Evolutionary conservation across 2,797 vertebrate genomes (phyloP).

Genomic region (Oceanodroma leucorhoa): DNA sequence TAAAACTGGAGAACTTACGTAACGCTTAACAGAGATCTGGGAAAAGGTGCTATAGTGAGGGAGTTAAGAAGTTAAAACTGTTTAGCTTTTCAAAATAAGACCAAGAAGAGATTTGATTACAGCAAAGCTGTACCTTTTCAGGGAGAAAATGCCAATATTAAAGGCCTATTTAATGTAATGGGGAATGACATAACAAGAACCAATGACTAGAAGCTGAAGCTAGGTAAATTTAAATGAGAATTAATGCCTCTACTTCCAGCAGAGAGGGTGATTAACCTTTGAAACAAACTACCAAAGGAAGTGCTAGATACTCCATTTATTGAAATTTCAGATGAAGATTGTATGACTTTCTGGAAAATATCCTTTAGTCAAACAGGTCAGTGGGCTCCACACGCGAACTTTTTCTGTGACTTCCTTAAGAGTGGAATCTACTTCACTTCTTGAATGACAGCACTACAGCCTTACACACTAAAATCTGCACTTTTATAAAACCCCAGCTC

Average conservation of each 20-base stretch:
- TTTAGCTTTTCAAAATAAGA: constrained; percentile 6
- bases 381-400: neutral
- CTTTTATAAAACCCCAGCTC: neutral
- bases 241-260: constrained; percentile 56
- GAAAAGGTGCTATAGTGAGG: neutral
- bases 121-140: neutral
- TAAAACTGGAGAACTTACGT: neutral
- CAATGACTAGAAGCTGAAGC: constrained; percentile 36
- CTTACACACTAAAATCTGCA: neutral
- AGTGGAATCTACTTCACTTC: neutral
- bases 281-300: constrained; percentile 44
- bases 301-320: neutral
- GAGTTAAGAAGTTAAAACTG: neutral
- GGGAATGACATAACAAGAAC: constrained; percentile 45
- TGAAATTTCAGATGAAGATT: neutral
- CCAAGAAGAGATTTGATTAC: neutral
- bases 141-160: constrained; percentile 16
- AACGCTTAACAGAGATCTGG: neutral
- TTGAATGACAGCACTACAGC: neutral
- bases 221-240: constrained; percentile 57
- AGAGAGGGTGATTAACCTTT: constrained; percentile 61
- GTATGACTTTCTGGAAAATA: constrained; percentile 8
- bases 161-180: constrained; percentile 33
- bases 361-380: neutral
- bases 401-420: neutral